Conservation (phyloP, 1,140 invertebrate species). For the Popillia japonica region DNA sequence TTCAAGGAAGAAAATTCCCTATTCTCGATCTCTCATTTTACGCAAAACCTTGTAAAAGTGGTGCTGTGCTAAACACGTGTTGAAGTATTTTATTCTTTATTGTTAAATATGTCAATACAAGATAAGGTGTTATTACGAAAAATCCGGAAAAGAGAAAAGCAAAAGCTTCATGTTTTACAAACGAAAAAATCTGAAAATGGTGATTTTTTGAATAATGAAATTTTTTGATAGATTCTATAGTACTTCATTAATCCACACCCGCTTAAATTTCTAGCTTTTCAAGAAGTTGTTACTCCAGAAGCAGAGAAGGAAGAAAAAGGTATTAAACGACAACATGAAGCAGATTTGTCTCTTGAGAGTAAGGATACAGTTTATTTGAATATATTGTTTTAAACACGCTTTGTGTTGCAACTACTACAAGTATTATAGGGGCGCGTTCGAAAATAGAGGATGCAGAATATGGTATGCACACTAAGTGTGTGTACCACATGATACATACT, state of each 20-base stretch:
- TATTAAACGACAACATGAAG: neutral
- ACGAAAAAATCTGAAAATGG: conserved; percentile 63
- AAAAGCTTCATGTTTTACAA: conserved; percentile 69
- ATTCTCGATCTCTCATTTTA: too few relatives aligned
- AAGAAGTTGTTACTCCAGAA: neutral
- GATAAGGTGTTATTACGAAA: conserved; percentile 82
- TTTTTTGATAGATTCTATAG: neutral
- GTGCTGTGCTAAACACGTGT: too few relatives aligned
- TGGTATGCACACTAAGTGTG: too few relatives aligned
- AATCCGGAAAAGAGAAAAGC: conserved; percentile 78
- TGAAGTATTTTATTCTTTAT: too few relatives aligned
- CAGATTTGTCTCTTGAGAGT: neutral
- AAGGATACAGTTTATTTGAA: neutral
- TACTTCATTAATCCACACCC: neutral
- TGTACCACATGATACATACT: too few relatives aligned
- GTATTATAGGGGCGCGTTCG: too few relatives aligned
- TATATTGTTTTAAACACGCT: too few relatives aligned
- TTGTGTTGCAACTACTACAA: too few relatives aligned
- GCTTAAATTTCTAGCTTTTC: neutral
- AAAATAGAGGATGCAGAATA: too few relatives aligned
- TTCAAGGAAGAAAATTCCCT: too few relatives aligned
- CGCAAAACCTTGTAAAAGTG: too few relatives aligned
- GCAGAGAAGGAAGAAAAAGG: neutral
- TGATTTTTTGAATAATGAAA: conserved; percentile 10
- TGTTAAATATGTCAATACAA: conserved; percentile 70